phyloP scores from a whole-genome alignment of 2,113 vertebrate species.

The Trachemys scripta region DNA sequence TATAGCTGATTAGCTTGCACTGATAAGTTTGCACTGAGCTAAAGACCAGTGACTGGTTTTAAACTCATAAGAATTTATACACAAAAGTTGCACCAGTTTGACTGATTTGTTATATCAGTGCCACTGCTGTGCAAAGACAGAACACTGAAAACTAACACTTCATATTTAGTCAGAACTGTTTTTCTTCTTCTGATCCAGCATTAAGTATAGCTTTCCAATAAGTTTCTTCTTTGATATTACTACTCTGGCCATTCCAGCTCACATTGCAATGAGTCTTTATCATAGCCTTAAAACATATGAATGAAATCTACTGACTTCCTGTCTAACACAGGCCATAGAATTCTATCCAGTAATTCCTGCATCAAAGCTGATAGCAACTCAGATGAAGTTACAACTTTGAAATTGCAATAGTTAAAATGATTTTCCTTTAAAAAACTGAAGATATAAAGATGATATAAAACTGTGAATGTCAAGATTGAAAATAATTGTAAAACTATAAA shows the following conservation, averaged over 20 bases:
- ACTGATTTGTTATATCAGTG: neutral
- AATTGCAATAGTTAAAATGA: neutral
- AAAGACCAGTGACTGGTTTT: neutral
- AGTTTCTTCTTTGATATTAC: neutral
- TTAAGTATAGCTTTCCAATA: neutral
- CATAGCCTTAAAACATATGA: too few species aligned
- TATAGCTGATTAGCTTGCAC: neutral
- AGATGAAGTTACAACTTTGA: neutral
- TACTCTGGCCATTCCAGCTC: neutral
- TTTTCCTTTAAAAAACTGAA: neutral
- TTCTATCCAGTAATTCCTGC: neutral
- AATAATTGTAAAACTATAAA: neutral
- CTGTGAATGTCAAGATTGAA: neutral
- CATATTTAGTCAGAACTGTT: neutral
- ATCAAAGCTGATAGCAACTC: neutral
- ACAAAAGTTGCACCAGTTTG: neutral
- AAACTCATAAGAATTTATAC: neutral
- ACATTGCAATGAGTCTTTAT: neutral
- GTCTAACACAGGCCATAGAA: neutral
- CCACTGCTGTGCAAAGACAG: neutral
- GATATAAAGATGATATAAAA: neutral
- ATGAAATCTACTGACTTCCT: neutral
- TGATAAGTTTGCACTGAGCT: neutral
- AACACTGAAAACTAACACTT: neutral
- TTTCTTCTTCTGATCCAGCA: neutral